Percentiles rank a stretch among this genome's conserved stretches.
These are phyloP conservation scores for Nomada goodeniana DNA, from an alignment of 2,888 invertebrate species.

Conservation along the genomic window DNA sequence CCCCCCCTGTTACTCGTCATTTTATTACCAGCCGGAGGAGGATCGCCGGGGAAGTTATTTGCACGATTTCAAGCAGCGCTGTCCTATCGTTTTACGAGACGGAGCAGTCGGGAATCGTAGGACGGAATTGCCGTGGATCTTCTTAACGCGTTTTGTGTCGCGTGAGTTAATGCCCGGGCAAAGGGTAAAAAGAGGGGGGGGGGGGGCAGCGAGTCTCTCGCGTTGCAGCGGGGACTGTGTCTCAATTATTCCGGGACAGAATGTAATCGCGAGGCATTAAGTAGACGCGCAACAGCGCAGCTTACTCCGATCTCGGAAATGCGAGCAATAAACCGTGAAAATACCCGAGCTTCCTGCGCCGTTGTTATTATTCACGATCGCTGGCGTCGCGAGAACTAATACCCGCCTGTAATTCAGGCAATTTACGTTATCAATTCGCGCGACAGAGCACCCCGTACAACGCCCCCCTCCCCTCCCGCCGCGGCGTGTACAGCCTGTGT, in stretches of 20 bases:
- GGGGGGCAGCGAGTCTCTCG: background rate
- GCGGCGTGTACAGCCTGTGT: background rate
- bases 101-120: background rate
- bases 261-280: background rate
- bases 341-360: constrained; percentile 8
- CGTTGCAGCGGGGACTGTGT: too few relatives aligned
- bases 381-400: constrained; percentile 33
- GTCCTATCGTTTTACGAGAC: background rate
- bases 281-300: background rate
- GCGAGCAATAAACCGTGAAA: constrained; percentile 34
- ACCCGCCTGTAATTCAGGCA: constrained; percentile 44
- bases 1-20: constrained; percentile 5
- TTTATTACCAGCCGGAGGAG: constrained; percentile 21
- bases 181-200: background rate
- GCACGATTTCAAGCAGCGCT: constrained; percentile 4
- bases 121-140: background rate
- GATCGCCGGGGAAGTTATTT: constrained; percentile 21
- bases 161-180: background rate
- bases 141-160: background rate
- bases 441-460: background rate
- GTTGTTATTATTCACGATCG: constrained; percentile 48
- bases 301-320: constrained; percentile 2
- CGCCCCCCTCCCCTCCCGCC: too few relatives aligned
- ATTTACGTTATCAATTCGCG: constrained; percentile 56
- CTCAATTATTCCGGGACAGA: background rate